Evolutionary conservation across 2,888 invertebrate genomes (phyloP).

Genomic region (Drosophila yooni): DNA sequence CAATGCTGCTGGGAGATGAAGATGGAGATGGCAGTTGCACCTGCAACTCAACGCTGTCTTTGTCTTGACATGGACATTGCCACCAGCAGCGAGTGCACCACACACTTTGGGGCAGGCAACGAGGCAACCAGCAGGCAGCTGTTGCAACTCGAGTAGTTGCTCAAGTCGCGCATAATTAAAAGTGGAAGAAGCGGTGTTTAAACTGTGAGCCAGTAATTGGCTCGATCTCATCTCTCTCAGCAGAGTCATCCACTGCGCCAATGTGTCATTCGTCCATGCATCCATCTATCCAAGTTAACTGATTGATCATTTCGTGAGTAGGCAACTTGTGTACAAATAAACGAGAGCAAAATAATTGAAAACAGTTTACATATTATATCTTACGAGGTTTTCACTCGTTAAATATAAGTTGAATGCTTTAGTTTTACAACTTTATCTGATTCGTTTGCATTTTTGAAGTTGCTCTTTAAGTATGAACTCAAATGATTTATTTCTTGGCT

Average conservation of each 20-base stretch:
- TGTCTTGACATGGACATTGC: conserved; percentile 63
- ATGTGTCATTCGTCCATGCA: conserved; percentile 25
- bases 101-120: conserved; percentile 12
- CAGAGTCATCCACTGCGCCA: conserved; percentile 2
- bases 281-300: not conserved
- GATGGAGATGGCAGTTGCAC: conserved; percentile 48
- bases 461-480: not conserved
- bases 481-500: not conserved
- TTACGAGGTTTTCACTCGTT: not conserved
- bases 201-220: conserved; percentile 46
- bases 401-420: not conserved
- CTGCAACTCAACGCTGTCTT: conserved; percentile 63
- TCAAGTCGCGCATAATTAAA: conserved; percentile 69
- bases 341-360: not conserved
- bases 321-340: not conserved
- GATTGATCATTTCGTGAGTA: not conserved
- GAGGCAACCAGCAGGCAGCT: conserved; percentile 9
- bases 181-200: conserved; percentile 53
- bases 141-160: conserved; percentile 49
- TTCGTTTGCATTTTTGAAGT: not conserved
- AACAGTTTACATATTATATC: not conserved
- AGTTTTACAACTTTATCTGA: not conserved
- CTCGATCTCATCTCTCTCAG: conserved; percentile 37
- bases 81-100: conserved; percentile 52
- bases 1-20: conserved; percentile 50